Base-by-base conservation (phyloP, 1,140 invertebrate genomes). In the Bombus balteatus region DNA sequence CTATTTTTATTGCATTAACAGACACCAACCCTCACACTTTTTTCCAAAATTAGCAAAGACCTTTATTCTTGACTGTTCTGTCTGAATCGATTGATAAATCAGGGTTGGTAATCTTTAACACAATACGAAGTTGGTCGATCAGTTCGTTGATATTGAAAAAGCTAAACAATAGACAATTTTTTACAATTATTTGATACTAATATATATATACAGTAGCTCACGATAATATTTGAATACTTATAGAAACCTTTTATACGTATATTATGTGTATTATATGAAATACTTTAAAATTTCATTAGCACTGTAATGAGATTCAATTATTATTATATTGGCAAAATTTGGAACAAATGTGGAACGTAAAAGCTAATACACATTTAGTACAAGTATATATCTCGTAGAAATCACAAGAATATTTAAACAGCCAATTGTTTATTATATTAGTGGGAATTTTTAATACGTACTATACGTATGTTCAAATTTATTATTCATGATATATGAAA, bases 61-160 rank as follows among this genome's bases (percentile, higher is more conserved):
- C 75, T 18, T 32, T n/a, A 39, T 70, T 53, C 43, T 25, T 28
- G 18, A 10, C 41, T 8, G 22, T 39, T 59, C 9, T 47, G 13
- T 22, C 34, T 25, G 39, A 57, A 78, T 79, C 43, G 22, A 70
- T 78, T 32, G 41, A 75, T 0, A 47, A 47, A 65, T 43, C 5
- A n/a, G 22, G 22, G 47, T 41, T 70, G 65, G 32, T 41, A 25
- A 59, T 22, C 34, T 34, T 62, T 39, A 37, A 39, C 8, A 13
- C 53, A 22, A 18, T 57, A 59, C 6, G 3, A 13, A 3, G 32
- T 83, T 65, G 53, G 22, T 59, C 66, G 62, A 71, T n/a, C 82
- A 71, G 41, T 84, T 84, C 32, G 82, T 79, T 59, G 32, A 47
- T n/a, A 32, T 28, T 57, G 4, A 47, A 47, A 28, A 79, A 71